These are phyloP conservation scores for Theocolax elegans DNA, from an alignment of 1,140 invertebrate species.

Conservation along the genomic window DNA sequence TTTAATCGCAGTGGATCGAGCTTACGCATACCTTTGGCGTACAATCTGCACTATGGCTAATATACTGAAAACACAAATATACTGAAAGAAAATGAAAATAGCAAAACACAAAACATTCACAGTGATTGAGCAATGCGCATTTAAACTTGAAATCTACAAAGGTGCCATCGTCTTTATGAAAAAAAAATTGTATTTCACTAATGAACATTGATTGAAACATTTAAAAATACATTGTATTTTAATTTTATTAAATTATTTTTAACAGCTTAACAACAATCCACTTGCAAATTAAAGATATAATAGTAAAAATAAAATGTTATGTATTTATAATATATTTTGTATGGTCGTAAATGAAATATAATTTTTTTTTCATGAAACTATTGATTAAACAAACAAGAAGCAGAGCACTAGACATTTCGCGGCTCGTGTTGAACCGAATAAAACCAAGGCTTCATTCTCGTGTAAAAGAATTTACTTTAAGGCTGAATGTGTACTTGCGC, in stretches of 20 bases:
- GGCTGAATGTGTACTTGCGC: constrained; percentile 9
- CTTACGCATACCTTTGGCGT: constrained; percentile 24
- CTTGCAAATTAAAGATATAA: too few species aligned
- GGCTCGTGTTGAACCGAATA: not conserved
- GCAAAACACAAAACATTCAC: constrained; percentile 12
- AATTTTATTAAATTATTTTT: too few species aligned
- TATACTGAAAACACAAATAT: constrained; percentile 4
- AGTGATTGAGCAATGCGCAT: not conserved
- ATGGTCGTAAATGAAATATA: too few species aligned
- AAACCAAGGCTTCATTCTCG: not conserved
- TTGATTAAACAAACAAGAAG: not conserved
- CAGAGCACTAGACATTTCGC: not conserved
- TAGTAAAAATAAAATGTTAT: too few species aligned
- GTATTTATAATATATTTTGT: too few species aligned
- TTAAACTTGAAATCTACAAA: constrained; percentile 19
- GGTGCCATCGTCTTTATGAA: constrained; percentile 25
- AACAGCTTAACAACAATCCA: too few species aligned
- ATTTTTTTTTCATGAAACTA: too few species aligned
- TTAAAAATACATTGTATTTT: not conserved
- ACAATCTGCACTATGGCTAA: constrained; percentile 16
- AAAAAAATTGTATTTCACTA: not conserved
- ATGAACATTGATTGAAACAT: not conserved
- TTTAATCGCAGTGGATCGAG: constrained; percentile 5
- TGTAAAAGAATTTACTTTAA: constrained; percentile 5
- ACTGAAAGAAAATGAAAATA: constrained; percentile 10